Base-by-base conservation (phyloP, 2,888 invertebrate species). In the Drosophila anceps region DNA sequence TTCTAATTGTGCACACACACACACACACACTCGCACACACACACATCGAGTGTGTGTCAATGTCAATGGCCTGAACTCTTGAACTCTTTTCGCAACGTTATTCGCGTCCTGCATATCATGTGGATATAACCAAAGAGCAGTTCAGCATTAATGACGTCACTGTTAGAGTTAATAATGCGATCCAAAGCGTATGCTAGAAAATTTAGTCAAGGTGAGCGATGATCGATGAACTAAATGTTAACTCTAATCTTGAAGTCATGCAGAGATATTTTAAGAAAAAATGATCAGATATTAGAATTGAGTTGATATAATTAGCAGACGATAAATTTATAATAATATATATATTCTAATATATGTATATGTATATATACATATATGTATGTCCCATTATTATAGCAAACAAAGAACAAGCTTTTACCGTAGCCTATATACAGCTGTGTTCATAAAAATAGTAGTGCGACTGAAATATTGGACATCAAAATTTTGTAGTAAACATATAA, bases 111-210 rank as follows among this genome's bases (percentile, higher is more conserved):
- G 54, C 58, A 20, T 20, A 58, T 58, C 66, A 57, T 64, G 64
- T 61, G 73, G 67, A 73, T 81, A 61, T 66, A 35, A 13, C 33
- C 4, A 33, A 31, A 31, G 31, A 50, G 18, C 7, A 57, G 51
- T 51, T 57, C 48, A 71, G 75, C 78, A 71, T 89, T 82, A 81
- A 92, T 92, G 92, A 89, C 90, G 86, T 88, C 91, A 71, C 62
- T 91, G 24, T 76, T 92, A 69, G 91, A 92, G 67, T 79, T 91
- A 88, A 92, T 92, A 86, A 93, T 93, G 93, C 93, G 93, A 90
- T 92, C 92, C 73, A 93, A 93, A 84, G 91, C 92, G 90, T 84
- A 91, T 84, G 93, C 93, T n/a, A 91, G 92, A 79, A 93, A 91
- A 82, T 79, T 92, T 27, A 89, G 91, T 90, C 91, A 91, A 88